A percentile compares a stretch with the other conserved stretches of the same genome.
Evolutionary conservation across 2,113 vertebrate species (phyloP).

Genomic region (Sphyrna mokarran): DNA sequence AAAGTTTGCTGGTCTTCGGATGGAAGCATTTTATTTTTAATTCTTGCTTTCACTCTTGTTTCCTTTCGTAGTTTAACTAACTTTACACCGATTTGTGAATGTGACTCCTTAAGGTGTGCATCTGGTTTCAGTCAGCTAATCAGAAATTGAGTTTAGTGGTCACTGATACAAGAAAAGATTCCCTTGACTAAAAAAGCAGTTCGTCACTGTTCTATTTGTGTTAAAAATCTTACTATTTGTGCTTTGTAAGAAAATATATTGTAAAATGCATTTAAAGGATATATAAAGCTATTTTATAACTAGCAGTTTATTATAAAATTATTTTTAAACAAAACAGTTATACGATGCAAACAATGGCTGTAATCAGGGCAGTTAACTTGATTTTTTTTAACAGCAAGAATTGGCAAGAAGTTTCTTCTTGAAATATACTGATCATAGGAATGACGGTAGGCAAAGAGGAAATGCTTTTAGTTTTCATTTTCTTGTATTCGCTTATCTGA

Average conservation of each 20-base stretch:
- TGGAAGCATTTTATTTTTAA: not conserved
- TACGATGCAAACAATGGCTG: not conserved
- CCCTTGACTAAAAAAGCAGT: not conserved
- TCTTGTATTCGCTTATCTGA: not conserved
- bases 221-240: slow-evolving; percentile 15
- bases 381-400: not conserved
- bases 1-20: not conserved
- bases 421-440: not conserved
- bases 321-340: not conserved
- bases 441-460: slow-evolving; percentile 3
- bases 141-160: not conserved
- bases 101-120: slow-evolving; percentile 26
- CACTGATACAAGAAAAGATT: not conserved
- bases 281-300: slow-evolving; percentile 1
- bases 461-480: not conserved
- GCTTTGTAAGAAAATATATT: not conserved
- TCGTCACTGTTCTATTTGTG: not conserved
- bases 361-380: not conserved
- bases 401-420: not conserved
- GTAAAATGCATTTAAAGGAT: slow-evolving; percentile 28
- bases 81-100: slow-evolving; percentile 18
- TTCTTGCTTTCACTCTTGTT: not conserved
- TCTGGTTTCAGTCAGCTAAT: slow-evolving; percentile 33
- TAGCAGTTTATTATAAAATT: slow-evolving; percentile 18
- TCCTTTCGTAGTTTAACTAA: not conserved